phyloP scores from a whole-genome alignment of 1,140 invertebrate genomes.

The Lepidurus couesii region DNA sequence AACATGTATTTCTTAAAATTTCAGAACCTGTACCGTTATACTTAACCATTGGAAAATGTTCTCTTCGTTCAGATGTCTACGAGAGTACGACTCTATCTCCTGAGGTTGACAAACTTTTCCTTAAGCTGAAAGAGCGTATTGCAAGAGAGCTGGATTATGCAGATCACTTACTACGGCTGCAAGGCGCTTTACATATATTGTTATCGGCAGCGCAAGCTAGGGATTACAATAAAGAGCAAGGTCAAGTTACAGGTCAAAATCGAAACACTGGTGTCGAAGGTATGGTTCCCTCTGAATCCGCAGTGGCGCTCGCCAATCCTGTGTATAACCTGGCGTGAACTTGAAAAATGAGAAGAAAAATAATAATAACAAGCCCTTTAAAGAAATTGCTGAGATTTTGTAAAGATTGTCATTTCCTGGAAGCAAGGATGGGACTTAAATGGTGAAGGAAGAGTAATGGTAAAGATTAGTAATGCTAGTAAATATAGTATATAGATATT shows the following conservation, averaged over 20 bases:
- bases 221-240: background rate
- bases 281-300: background rate
- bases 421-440: background rate
- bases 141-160: slow-evolving; percentile 57
- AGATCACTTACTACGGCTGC: slow-evolving; percentile 45
- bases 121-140: slow-evolving; percentile 55
- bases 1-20: background rate
- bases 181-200: slow-evolving; percentile 44
- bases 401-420: background rate
- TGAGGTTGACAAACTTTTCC: slow-evolving; percentile 55
- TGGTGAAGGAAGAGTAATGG: background rate
- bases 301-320: background rate
- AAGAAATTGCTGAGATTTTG: background rate
- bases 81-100: slow-evolving; percentile 48
- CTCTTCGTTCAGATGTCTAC: slow-evolving; percentile 54
- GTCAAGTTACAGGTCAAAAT: background rate
- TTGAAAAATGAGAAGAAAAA: background rate
- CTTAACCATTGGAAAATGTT: slow-evolving; percentile 38
- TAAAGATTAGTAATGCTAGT: slow-evolving; percentile 3
- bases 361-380: too few species aligned
- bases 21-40: slow-evolving; percentile 29
- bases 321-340: background rate
- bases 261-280: background rate
- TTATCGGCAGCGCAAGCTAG: slow-evolving; percentile 39
- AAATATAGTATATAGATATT: background rate